phyloP scores from a whole-genome alignment of 64 coral and sea anemone genomes.

The Platygyra sinensis region DNA sequence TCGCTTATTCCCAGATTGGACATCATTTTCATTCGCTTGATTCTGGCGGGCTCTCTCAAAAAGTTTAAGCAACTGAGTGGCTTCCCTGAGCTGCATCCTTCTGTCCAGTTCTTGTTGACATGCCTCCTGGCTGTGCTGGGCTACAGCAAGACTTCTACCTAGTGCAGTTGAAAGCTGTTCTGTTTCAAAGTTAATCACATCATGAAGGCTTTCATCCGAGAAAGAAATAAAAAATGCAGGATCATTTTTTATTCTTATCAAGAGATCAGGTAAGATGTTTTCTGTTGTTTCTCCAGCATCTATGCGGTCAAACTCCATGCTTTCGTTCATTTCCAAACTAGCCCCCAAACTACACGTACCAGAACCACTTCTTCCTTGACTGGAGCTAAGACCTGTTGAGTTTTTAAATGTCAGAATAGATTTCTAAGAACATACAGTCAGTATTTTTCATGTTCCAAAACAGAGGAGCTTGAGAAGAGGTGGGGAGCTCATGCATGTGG shows the following conservation, averaged over 20 bases:
- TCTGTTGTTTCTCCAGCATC: constrained; percentile 54
- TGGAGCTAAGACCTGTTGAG: background rate
- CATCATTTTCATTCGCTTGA: constrained; percentile 16
- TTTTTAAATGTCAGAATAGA: background rate
- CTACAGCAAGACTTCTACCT: constrained; percentile 31
- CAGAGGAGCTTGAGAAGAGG: too few species aligned
- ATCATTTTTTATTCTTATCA: constrained; percentile 65
- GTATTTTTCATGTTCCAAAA: too few species aligned
- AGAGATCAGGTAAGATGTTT: constrained; percentile 19
- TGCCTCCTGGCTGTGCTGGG: constrained; percentile 49
- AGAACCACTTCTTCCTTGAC: constrained; percentile 28
- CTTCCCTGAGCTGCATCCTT: constrained; percentile 55
- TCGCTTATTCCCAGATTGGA: constrained; percentile 40
- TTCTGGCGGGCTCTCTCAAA: constrained; percentile 52
- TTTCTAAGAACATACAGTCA: too few species aligned
- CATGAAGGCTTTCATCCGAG: constrained; percentile 72
- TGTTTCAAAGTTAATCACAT: constrained; percentile 35
- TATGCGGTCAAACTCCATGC: constrained; percentile 63
- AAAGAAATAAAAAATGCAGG: constrained; percentile 85
- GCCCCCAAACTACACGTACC: constrained; percentile 25
- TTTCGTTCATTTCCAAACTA: constrained; percentile 73
- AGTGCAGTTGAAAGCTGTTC: constrained; percentile 46
- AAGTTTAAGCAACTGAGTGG: constrained; percentile 64
- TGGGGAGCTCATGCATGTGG: too few species aligned
- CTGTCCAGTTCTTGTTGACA: constrained; percentile 66